phyloP scores from a whole-genome alignment of 2,113 vertebrate species.

The Syngnathus floridae region DNA sequence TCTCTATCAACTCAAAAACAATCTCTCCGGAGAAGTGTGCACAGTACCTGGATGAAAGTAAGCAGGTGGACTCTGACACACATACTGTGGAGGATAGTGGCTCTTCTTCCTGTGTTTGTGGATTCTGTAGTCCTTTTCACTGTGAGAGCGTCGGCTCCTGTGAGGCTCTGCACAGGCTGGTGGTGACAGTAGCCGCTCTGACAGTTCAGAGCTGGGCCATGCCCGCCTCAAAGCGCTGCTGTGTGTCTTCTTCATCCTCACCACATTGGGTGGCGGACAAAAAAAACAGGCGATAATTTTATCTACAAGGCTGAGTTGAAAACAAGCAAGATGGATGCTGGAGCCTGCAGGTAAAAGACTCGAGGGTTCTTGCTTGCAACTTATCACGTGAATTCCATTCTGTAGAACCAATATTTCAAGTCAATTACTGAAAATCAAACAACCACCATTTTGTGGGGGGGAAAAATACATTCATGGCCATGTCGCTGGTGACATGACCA shows the following conservation, averaged over 20 bases:
- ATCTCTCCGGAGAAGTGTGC: neutral
- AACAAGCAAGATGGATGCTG: constrained; percentile 6
- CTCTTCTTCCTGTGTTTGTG: constrained; percentile 84
- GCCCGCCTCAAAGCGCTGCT: constrained; percentile 84
- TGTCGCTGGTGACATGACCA: constrained; percentile 1
- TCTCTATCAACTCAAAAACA: neutral
- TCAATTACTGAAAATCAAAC: constrained; percentile 7
- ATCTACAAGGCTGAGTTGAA: constrained; percentile 5
- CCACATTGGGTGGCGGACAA: constrained; percentile 22
- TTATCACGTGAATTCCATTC: constrained; percentile 35
- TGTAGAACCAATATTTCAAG: neutral
- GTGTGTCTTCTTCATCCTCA: constrained; percentile 86
- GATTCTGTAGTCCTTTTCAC: constrained; percentile 90
- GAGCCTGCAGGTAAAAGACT: constrained; percentile 3
- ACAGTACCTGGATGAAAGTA: constrained; percentile 32
- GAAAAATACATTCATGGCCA: constrained; percentile 15
- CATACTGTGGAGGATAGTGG: constrained; percentile 80
- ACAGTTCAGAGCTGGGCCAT: constrained; percentile 91
- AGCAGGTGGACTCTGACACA: constrained; percentile 74
- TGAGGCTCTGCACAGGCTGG: constrained; percentile 62
- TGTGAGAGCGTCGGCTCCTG: constrained; percentile 83
- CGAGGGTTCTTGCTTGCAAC: neutral
- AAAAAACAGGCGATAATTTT: neutral
- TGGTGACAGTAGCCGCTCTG: constrained; percentile 67
- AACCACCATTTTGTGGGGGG: neutral